Evolutionary conservation across 1,140 invertebrate species (phyloP).

Genomic region (Eriocheir sinensis): DNA sequence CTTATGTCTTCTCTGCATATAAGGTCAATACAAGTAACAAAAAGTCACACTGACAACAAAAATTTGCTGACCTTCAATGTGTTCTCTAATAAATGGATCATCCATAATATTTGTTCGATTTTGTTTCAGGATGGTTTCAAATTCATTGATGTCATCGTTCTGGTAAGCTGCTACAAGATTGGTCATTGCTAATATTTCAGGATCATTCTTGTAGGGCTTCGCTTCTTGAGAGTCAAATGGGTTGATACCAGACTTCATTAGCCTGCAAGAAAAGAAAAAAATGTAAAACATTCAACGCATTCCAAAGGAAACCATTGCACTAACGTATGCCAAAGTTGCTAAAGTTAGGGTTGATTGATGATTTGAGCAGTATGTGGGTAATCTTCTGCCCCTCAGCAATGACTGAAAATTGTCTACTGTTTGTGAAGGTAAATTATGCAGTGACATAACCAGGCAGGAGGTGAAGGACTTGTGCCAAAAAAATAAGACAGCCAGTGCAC

Average conservation of each 20-base stretch:
- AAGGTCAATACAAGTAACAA: not conserved
- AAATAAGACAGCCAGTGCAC: no score
- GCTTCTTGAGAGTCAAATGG: conserved; percentile 99
- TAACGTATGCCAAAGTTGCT: not conserved
- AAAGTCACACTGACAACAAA: conserved; percentile 63
- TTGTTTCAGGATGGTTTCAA: conserved; percentile 97
- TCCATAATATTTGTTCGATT: conserved; percentile 99
- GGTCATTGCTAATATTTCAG: conserved; percentile 99
- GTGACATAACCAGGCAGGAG: not conserved
- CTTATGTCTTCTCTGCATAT: not conserved
- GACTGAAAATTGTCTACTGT: no score
- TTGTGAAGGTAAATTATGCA: not conserved
- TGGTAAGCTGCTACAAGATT: conserved; percentile 99
- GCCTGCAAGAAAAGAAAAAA: conserved; percentile 84
- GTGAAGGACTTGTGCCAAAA: no score
- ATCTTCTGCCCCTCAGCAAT: no score
- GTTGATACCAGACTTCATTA: conserved; percentile 99
- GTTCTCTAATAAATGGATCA: conserved; percentile 99
- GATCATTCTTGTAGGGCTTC: conserved; percentile 99
- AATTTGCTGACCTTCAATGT: conserved; percentile 91
- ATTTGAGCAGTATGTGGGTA: no score
- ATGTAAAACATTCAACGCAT: not conserved
- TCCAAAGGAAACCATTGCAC: not conserved
- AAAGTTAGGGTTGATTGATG: no score
- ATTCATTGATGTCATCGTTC: conserved; percentile 99